These are phyloP conservation scores for Ruditapes philippinarum DNA, from an alignment of 1,140 invertebrate species.

Conservation along the genomic window DNA sequence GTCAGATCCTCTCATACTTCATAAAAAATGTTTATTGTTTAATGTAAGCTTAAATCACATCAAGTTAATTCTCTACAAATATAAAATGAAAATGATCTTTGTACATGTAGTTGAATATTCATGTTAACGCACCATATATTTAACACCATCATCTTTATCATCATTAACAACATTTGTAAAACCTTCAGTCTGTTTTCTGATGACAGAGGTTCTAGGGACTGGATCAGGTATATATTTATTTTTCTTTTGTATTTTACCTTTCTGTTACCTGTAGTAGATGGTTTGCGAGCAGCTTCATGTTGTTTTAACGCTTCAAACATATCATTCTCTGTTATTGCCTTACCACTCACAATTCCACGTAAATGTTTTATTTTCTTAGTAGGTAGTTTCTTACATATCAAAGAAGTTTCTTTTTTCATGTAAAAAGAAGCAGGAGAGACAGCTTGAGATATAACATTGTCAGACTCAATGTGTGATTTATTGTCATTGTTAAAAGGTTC, in stretches of 20 bases:
- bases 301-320: neutral
- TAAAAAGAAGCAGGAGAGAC: no score
- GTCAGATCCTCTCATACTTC: no score
- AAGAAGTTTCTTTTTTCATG: neutral
- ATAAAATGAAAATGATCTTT: no score
- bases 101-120: no score
- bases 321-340: slow-evolving; percentile 27
- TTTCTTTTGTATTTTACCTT: slow-evolving; percentile 10
- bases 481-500: no score
- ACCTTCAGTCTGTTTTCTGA: neutral
- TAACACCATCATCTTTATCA: no score
- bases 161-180: neutral
- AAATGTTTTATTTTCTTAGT: slow-evolving; percentile 40
- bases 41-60: no score
- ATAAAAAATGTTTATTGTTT: no score
- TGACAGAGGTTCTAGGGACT: slow-evolving; percentile 1
- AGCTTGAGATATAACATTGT: no score
- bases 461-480: no score
- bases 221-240: neutral
- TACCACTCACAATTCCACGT: slow-evolving; percentile 27
- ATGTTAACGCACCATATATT: no score
- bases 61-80: no score
- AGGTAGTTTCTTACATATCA: neutral
- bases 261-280: slow-evolving; percentile 4
- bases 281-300: slow-evolving; percentile 1